phyloP scores from a whole-genome alignment of 30 jellyfish, hydroid and myxozoan species.

The Clytia hemisphaerica region DNA sequence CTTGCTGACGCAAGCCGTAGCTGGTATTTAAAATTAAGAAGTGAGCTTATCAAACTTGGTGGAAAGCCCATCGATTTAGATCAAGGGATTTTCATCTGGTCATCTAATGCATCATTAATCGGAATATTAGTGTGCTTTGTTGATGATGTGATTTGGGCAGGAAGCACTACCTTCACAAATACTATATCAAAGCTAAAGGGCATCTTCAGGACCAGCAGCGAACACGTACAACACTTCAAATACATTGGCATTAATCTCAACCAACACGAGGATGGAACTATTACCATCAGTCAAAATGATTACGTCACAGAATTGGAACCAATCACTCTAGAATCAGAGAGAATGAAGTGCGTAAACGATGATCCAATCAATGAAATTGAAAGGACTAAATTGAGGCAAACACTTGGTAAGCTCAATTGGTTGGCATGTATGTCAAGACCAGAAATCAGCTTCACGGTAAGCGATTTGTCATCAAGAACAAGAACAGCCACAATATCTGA shows the following conservation, averaged over 20 bases:
- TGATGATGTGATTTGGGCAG: conserved; percentile 15
- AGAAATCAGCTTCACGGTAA: no score
- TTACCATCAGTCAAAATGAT: background rate
- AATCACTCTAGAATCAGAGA: no score
- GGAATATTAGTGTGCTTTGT: background rate
- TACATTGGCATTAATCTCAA: conserved; percentile 9
- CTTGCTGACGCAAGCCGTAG: conserved; percentile 16
- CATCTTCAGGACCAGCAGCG: conserved; percentile 2
- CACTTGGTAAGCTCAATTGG: no score
- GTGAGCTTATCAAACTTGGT: background rate
- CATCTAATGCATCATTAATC: no score
- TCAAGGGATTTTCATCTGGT: conserved; percentile 8
- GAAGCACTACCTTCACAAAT: background rate
- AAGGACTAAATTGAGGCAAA: no score
- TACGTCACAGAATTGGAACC: no score
- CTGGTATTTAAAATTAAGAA: conserved; percentile 3
- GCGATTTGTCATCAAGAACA: no score
- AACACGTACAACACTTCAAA: background rate
- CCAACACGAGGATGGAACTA: background rate
- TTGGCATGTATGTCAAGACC: no score
- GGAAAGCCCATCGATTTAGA: background rate
- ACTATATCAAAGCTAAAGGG: background rate
- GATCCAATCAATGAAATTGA: no score
- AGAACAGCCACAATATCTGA: no score
- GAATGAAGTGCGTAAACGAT: no score